These are phyloP conservation scores for Chloropsis cyanopogon DNA, from an alignment of 2,113 vertebrate genomes.

Conservation along the genomic window DNA sequence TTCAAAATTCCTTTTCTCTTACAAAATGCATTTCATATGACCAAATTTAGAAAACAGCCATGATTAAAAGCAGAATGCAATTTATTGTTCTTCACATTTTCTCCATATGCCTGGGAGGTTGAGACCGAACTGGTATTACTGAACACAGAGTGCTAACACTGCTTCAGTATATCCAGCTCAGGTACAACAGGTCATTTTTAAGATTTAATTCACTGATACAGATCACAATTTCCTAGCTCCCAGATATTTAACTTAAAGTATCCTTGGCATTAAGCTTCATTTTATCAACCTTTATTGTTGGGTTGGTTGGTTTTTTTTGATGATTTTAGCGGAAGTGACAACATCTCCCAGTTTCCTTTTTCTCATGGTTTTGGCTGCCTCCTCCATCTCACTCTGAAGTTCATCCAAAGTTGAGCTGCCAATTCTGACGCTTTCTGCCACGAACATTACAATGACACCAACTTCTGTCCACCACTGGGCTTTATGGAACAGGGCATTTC, in stretches of 20 bases:
- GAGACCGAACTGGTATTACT: neutral
- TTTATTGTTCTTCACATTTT: neutral
- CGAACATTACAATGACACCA: neutral
- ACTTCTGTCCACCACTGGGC: neutral
- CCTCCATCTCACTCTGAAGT: neutral
- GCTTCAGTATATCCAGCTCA: neutral
- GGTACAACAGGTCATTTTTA: neutral
- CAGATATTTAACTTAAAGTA: neutral
- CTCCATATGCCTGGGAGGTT: neutral
- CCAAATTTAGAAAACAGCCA: slow-evolving; percentile 8
- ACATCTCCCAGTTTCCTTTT: neutral
- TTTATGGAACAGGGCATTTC: neutral
- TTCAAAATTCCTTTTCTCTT: slow-evolving; percentile 56
- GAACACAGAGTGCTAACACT: neutral
- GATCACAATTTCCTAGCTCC: neutral
- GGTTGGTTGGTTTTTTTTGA: neutral
- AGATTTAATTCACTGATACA: neutral
- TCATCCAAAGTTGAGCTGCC: neutral
- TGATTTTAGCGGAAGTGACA: neutral
- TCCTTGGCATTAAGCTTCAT: neutral
- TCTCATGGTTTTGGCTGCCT: neutral
- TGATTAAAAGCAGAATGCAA: slow-evolving; percentile 42
- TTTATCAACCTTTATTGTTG: neutral
- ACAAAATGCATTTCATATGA: slow-evolving; percentile 13
- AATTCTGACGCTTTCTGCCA: neutral